Base-by-base conservation (phyloP, 2,888 invertebrate genomes). In the Parelbella ahira region DNA sequence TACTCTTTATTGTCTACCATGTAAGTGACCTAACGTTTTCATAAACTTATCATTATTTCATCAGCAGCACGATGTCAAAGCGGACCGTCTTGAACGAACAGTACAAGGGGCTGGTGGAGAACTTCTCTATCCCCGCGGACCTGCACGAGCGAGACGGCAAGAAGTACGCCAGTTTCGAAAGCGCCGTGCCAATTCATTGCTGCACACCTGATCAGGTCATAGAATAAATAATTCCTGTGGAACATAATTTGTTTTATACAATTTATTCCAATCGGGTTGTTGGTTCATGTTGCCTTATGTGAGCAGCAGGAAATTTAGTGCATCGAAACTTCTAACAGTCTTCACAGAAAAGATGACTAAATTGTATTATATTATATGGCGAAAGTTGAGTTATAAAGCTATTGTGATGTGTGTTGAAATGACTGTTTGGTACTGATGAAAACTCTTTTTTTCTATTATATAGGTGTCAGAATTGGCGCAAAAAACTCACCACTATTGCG, bases 401-500 rank as follows among this genome's bases (percentile, higher is more conserved):
- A n/a, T n/a, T n/a, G n/a, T n/a, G n/a, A n/a, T n/a, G n/a, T n/a
- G n/a, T n/a, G n/a, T n/a, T n/a, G n/a, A n/a, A n/a, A n/a, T n/a
- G n/a, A n/a, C n/a, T n/a, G n/a, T n/a, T n/a, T n/a, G n/a, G n/a
- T n/a, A n/a, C n/a, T n/a, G n/a, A n/a, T n/a, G n/a, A n/a, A n/a
- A n/a, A n/a, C n/a, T n/a, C n/a, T n/a, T n/a, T 4, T 11, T 5
- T 6, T 27, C 1, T 28, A 1, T 1, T 3, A 20, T 48, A 1
- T 63, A 84, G 84, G 53, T 79, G 9, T 37, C 45, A 6, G 55
- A 63, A 48, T 29, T 37, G 1, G 52, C 73, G 0, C 44, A 39
- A 9, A 68, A 38, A 8, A 84, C 86, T 20, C 87, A 86, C 53
- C 87, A 87, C 58, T 86, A 82, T 64, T 76, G 77, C 60, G 86